Base-by-base conservation (phyloP, 2,888 invertebrate genomes). In the Hirtodrosophila trivittata region DNA sequence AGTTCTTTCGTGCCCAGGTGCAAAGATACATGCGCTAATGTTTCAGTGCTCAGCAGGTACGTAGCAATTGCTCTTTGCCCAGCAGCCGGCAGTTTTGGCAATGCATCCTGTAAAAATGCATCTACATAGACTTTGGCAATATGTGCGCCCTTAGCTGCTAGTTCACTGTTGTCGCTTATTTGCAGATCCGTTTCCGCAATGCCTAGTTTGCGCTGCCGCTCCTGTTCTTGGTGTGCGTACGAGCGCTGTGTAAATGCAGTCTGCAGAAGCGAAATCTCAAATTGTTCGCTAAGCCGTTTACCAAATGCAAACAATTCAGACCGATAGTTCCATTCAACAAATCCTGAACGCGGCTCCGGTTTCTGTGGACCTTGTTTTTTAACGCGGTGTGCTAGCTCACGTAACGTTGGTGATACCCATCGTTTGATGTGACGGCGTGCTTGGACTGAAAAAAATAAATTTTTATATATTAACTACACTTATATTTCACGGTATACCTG, bases 241-340 rank as follows among this genome's bases (percentile, higher is more conserved):
- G 96, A 95, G 75, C 93, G 92, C 85, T 97, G 94, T 33, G 94
- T 95, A 58, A 98, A 94, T 0, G 97, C 97, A 82, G 92, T 92
- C 51, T 94, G 92, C 21, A 98, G 90, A 10, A 95, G 89, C 13
- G 93, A 91, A 0, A 92, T 90, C 60, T 96, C 92, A 85, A 98
- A 96, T 3, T 95, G 93, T 91, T 98, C 98, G 16, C 94, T 93
- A 10, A 98, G 91, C 18, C 98, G 92, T 86, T 95, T 94, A 7
- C 95, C 95, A 92, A 98, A 98, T 0, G 98, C 96, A 91, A 92
- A 97, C 1, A 98, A 68, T 91, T 98, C 98, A 0, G 96, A 93
- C 77, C 95, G 94, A 77, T 96, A 94, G 88, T 97, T 98, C 98
- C 98, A 97, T 85, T 95, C 96, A n/a, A 94, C 75, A 86, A 92